These are phyloP conservation scores for Rotaria sp. DNA, from an alignment of 2,888 invertebrate genomes.

Conservation along the genomic window DNA sequence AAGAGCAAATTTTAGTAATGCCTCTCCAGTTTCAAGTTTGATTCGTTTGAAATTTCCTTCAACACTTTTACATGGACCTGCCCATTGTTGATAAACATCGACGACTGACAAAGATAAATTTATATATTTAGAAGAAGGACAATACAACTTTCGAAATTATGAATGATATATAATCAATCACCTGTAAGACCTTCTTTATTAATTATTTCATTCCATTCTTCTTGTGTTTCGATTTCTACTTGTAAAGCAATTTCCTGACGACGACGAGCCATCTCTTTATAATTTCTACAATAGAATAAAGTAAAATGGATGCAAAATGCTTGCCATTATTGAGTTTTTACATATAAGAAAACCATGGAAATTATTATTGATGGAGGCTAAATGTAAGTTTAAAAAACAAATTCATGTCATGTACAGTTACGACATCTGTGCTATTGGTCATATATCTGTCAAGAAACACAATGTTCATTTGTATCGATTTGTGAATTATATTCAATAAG, in stretches of 20 bases:
- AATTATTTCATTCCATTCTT: constrained; percentile 33
- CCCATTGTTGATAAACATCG: constrained; percentile 83
- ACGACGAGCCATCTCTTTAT: constrained; percentile 9
- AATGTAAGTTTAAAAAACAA: not conserved
- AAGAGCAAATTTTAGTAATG: constrained; percentile 69
- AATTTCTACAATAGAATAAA: not conserved
- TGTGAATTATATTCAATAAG: too few relatives aligned
- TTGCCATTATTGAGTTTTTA: not conserved
- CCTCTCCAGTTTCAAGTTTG: constrained; percentile 78
- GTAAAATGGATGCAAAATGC: not conserved
- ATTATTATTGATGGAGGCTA: not conserved
- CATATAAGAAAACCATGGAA: not conserved
- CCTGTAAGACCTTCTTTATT: constrained; percentile 36
- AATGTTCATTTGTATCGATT: too few relatives aligned
- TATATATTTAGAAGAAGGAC: not conserved
- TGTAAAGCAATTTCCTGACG: constrained; percentile 12
- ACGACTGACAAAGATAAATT: constrained; percentile 61
- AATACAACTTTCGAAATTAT: not conserved
- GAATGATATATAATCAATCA: not conserved
- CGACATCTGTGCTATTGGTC: not conserved
- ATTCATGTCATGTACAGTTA: not conserved
- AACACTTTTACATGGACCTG: constrained; percentile 80
- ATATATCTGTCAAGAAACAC: too few relatives aligned
- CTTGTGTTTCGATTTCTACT: constrained; percentile 32
- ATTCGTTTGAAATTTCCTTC: constrained; percentile 73